Evolutionary conservation across 2,888 invertebrate species (phyloP).

Genomic region (Tortrix viridana): DNA sequence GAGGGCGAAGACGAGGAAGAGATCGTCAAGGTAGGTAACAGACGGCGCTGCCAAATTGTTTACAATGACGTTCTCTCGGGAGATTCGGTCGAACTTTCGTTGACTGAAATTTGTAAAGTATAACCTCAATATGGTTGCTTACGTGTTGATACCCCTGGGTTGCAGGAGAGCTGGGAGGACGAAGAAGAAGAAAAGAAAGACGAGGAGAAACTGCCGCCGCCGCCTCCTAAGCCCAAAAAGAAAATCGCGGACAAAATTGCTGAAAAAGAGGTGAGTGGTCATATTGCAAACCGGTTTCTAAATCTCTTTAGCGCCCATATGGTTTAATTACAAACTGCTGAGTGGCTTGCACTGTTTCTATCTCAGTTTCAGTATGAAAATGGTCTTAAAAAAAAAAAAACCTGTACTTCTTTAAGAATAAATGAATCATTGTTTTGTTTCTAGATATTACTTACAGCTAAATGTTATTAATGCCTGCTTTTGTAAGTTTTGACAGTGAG

Average conservation of each 20-base stretch:
- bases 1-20: slow-evolving; percentile 95
- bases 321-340: background rate
- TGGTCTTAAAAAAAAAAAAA: too few species aligned
- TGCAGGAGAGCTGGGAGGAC: slow-evolving; percentile 97
- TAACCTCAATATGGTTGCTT: slow-evolving; percentile 73
- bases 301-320: slow-evolving; percentile 15
- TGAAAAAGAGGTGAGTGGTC: slow-evolving; percentile 90
- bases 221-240: slow-evolving; percentile 89
- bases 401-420: too few species aligned
- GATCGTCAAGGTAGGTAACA: slow-evolving; percentile 92
- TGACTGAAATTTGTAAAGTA: slow-evolving; percentile 41
- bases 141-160: slow-evolving; percentile 76
- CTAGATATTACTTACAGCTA: too few species aligned
- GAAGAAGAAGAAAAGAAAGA: slow-evolving; percentile 93
- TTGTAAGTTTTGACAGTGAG: too few species aligned
- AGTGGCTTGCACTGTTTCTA: too few species aligned
- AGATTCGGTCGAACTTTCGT: slow-evolving; percentile 25
- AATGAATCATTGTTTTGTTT: too few species aligned
- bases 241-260: slow-evolving; percentile 91
- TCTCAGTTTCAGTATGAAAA: too few species aligned
- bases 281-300: background rate
- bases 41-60: slow-evolving; percentile 63
- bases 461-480: too few species aligned
- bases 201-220: slow-evolving; percentile 85
- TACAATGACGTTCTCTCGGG: slow-evolving; percentile 19